A percentile compares a stretch with the other conserved stretches of the same genome.
Conservation (phyloP, 2,888 invertebrate species). For the Belgica antarctica region DNA sequence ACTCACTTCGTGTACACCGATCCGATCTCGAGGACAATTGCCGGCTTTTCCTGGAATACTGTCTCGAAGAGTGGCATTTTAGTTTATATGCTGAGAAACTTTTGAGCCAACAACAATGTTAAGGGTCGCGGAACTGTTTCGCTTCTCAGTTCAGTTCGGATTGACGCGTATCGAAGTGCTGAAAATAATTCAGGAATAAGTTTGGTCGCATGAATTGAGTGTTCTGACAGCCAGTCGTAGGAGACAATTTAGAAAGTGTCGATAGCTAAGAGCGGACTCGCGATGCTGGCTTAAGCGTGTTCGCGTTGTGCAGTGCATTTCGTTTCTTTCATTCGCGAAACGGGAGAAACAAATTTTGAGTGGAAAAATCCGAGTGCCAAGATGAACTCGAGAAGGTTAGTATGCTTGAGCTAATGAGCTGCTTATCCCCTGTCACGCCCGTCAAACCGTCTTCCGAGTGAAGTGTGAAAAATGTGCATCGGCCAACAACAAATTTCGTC, state of each 20-base stretch:
- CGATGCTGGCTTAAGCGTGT: too few relatives aligned
- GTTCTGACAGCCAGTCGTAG: too few relatives aligned
- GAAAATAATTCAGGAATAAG: too few relatives aligned
- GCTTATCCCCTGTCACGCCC: not conserved
- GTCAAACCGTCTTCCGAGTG: not conserved
- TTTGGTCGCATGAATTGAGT: too few relatives aligned
- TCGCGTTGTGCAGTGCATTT: too few relatives aligned
- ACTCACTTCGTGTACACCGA: slow-evolving; percentile 87
- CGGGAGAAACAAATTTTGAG: too few relatives aligned
- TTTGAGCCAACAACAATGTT: not conserved
- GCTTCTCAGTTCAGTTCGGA: not conserved
- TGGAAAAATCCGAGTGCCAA: too few relatives aligned
- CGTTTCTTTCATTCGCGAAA: too few relatives aligned
- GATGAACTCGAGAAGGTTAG: slow-evolving; percentile 13
- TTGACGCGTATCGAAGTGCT: too few relatives aligned
- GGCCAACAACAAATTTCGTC: slow-evolving; percentile 27
- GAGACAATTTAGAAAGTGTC: too few relatives aligned
- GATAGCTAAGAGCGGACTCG: too few relatives aligned
- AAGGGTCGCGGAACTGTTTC: not conserved
- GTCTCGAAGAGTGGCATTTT: slow-evolving; percentile 78
- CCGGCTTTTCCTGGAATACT: slow-evolving; percentile 80
- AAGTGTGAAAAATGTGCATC: slow-evolving; percentile 21
- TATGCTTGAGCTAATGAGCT: not conserved
- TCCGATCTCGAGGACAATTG: slow-evolving; percentile 87
- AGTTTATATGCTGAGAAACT: not conserved